phyloP scores from a whole-genome alignment of 2,888 invertebrate genomes.

The Salticus scenicus region DNA sequence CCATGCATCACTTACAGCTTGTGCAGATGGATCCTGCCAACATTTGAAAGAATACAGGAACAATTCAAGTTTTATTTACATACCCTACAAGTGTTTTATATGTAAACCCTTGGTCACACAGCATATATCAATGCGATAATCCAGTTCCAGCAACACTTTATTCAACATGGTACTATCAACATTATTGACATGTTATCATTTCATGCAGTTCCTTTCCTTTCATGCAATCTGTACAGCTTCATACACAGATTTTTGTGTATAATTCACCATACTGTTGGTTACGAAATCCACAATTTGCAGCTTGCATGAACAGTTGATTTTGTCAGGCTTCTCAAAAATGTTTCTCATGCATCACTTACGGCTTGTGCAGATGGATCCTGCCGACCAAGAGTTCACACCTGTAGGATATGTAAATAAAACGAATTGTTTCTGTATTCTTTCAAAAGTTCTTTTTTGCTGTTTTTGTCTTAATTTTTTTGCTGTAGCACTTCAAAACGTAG shows the following conservation, averaged over 20 bases:
- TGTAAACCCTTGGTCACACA: neutral
- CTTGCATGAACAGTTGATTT: no score
- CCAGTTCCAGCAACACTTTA: neutral
- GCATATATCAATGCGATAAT: neutral
- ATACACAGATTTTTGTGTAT: no score
- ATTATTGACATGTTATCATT: neutral
- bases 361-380: no score
- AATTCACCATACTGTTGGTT: no score
- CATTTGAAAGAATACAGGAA: neutral
- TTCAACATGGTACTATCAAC: neutral
- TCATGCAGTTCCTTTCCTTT: neutral
- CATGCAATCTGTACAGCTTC: no score
- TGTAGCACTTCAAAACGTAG: no score
- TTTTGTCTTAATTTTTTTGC: constrained; percentile 86
- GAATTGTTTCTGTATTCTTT: neutral
- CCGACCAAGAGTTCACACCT: neutral
- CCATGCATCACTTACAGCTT: no score
- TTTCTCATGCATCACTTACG: no score
- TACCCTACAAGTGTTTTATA: neutral
- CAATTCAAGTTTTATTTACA: constrained; percentile 5
- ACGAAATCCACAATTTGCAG: no score
- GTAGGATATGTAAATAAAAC: neutral
- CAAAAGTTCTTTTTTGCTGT: constrained; percentile 77
- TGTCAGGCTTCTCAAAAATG: no score
- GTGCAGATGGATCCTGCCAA: no score